These are phyloP conservation scores for Euwallacea similis DNA, from an alignment of 1,140 invertebrate species.

Conservation along the genomic window DNA sequence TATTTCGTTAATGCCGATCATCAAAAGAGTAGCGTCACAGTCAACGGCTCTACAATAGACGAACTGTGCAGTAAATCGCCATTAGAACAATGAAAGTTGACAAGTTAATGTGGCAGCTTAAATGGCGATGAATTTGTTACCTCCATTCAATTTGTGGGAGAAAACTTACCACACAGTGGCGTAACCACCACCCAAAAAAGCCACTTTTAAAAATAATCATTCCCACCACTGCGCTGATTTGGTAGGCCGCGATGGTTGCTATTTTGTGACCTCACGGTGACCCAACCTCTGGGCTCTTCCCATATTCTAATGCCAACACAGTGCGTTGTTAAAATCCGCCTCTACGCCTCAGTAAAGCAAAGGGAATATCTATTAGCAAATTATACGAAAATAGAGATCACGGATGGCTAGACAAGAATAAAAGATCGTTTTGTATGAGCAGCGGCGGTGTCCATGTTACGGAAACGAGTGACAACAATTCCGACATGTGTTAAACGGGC, in stretches of 20 bases:
- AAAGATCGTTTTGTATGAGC: slow-evolving; percentile 21
- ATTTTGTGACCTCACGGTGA: no score
- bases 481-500: slow-evolving; percentile 29
- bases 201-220: no score
- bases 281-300: no score
- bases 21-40: neutral
- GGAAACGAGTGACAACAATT: slow-evolving; percentile 25
- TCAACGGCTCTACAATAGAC: neutral
- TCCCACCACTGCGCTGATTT: no score
- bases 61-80: slow-evolving; percentile 12
- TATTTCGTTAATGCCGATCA: neutral
- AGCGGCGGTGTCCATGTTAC: slow-evolving; percentile 11
- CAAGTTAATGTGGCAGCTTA: slow-evolving; percentile 25
- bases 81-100: slow-evolving; percentile 25
- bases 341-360: no score
- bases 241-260: no score
- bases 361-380: slow-evolving; percentile 2
- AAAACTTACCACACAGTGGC: neutral
- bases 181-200: no score
- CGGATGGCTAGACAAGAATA: slow-evolving; percentile 22
- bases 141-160: neutral
- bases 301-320: no score
- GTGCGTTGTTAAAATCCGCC: no score
- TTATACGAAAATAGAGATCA: slow-evolving; percentile 6
- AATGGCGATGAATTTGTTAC: slow-evolving; percentile 20